phyloP scores from a whole-genome alignment of 1,140 invertebrate genomes.

The Mactra quadrangularis region DNA sequence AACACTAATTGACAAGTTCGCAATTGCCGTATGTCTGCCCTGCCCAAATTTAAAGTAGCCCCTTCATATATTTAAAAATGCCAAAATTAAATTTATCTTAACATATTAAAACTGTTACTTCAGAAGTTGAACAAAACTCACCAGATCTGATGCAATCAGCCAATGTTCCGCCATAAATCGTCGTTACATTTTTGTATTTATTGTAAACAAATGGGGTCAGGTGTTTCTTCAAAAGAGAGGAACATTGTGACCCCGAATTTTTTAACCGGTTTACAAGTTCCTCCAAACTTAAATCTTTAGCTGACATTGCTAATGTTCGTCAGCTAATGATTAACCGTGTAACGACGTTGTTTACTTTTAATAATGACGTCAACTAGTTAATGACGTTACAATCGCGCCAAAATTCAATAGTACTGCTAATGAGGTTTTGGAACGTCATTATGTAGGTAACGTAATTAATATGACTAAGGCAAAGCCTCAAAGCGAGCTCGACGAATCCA shows the following conservation, averaged over 20 bases:
- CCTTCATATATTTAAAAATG: constrained; percentile 41
- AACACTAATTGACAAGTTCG: too few relatives aligned
- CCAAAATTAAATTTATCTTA: constrained; percentile 2
- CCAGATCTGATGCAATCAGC: constrained; percentile 46
- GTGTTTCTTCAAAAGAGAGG: constrained; percentile 47
- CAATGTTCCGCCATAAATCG: constrained; percentile 38
- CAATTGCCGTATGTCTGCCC: too few relatives aligned
- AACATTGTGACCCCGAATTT: not conserved
- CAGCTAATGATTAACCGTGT: not conserved
- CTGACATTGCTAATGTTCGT: not conserved
- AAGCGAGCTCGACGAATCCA: too few relatives aligned
- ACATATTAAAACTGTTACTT: too few relatives aligned
- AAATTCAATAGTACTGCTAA: too few relatives aligned
- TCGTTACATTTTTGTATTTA: constrained; percentile 27
- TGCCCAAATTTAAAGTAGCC: constrained; percentile 70
- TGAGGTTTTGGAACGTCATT: too few relatives aligned
- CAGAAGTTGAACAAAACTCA: not conserved
- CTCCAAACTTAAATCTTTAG: not conserved
- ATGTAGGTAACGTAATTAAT: too few relatives aligned
- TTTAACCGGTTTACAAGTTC: constrained; percentile 30
- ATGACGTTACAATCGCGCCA: not conserved
- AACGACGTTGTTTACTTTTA: not conserved
- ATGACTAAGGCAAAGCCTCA: too few relatives aligned
- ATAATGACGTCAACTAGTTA: not conserved
- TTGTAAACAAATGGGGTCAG: constrained; percentile 36